phyloP scores from a whole-genome alignment of 2,113 vertebrate genomes.

The Narcine bancroftii region DNA sequence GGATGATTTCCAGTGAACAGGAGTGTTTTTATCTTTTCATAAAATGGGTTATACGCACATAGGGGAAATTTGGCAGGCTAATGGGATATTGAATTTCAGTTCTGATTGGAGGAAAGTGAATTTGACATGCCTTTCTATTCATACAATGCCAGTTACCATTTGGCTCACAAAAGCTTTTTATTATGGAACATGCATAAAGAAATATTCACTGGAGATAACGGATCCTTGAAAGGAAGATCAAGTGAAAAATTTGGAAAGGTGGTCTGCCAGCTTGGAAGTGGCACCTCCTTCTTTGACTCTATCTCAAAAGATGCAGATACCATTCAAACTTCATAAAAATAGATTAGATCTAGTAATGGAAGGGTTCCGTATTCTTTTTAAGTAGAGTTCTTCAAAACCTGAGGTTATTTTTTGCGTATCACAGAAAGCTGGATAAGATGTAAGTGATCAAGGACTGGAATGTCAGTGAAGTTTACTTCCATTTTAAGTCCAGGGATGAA shows the following conservation, averaged over 20 bases:
- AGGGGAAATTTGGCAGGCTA: not conserved
- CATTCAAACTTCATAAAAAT: not conserved
- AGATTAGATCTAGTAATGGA: not conserved
- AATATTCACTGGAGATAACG: not conserved
- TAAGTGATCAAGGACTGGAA: not conserved
- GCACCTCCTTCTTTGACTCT: not conserved
- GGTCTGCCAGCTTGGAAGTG: not conserved
- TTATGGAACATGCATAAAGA: not conserved
- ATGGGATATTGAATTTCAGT: not conserved
- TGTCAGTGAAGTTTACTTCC: not conserved
- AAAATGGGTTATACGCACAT: not conserved
- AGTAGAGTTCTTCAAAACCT: not conserved
- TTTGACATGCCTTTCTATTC: not conserved
- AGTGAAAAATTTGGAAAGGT: not conserved
- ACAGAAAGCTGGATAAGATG: not conserved
- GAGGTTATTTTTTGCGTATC: not conserved
- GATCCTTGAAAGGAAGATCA: slow-evolving; percentile 1
- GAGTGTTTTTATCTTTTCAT: slow-evolving; percentile 1
- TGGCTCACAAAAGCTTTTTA: not conserved
- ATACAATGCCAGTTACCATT: not conserved
- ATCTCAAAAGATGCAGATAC: not conserved
- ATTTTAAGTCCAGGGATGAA: not conserved
- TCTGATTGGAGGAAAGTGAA: slow-evolving; percentile 11
- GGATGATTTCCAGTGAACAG: not conserved
- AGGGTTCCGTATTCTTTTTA: not conserved